These are phyloP conservation scores for Phymastichus coffea DNA, from an alignment of 1,140 invertebrate genomes.

Conservation along the genomic window DNA sequence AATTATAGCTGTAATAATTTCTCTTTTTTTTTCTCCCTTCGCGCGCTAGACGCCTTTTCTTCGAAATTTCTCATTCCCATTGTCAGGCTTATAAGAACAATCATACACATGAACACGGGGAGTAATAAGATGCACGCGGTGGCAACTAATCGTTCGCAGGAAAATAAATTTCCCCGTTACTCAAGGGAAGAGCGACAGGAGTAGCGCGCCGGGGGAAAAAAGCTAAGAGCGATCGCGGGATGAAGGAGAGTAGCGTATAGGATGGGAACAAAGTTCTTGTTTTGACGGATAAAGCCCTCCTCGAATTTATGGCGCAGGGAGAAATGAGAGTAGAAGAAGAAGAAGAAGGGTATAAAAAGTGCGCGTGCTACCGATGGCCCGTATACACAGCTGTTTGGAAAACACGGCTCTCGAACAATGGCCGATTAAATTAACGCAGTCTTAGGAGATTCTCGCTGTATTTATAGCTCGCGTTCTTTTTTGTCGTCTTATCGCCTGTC, in stretches of 20 bases:
- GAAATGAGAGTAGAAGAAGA: not conserved
- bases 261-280: conserved; percentile 17
- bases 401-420: conserved; percentile 19
- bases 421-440: conserved; percentile 23
- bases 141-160: conserved; percentile 6
- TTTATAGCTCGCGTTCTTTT: not conserved
- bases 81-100: no score
- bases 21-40: no score
- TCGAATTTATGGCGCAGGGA: conserved; percentile 7
- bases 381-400: not conserved
- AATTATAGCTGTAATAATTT: no score
- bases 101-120: not conserved
- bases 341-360: conserved; percentile 7
- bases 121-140: not conserved
- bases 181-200: not conserved
- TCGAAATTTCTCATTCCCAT: no score
- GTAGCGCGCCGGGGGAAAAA: not conserved
- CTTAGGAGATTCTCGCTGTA: not conserved
- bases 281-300: conserved; percentile 24
- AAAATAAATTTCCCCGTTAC: conserved; percentile 14
- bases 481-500: not conserved
- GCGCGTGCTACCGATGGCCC: not conserved
- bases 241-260: no score
- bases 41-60: no score
- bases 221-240: not conserved